phyloP scores from a whole-genome alignment of 2,888 invertebrate species.

The Dascillus cervinus region DNA sequence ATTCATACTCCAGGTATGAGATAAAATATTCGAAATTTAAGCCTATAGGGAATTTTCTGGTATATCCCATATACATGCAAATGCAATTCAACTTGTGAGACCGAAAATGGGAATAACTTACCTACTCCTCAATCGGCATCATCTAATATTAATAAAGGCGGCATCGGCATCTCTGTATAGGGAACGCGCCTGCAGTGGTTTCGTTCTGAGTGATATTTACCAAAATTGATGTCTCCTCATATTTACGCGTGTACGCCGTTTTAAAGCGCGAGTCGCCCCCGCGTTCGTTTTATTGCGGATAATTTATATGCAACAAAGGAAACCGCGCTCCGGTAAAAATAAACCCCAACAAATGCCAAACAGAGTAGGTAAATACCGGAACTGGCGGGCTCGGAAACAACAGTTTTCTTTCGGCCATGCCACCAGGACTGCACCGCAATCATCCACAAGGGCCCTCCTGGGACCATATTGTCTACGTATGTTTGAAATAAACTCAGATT shows the following conservation, averaged over 20 bases:
- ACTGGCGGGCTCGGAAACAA: conserved; percentile 24
- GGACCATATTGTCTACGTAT: conserved; percentile 34
- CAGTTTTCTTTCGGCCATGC: conserved; percentile 27
- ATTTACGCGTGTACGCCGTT: conserved; percentile 6
- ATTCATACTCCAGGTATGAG: too few species aligned
- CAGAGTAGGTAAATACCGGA: conserved; percentile 23
- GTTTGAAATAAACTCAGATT: conserved; percentile 30
- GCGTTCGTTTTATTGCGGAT: background rate
- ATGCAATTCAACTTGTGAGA: conserved; percentile 35
- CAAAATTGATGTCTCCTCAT: conserved; percentile 8
- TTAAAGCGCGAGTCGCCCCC: background rate
- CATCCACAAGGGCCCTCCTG: conserved; percentile 33
- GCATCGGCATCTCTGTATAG: conserved; percentile 17
- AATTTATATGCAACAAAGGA: conserved; percentile 13
- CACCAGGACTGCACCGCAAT: conserved; percentile 29
- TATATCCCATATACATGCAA: conserved; percentile 39
- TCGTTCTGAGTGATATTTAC: conserved; percentile 12
- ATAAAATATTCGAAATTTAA: conserved; percentile 16
- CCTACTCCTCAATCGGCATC: conserved; percentile 28
- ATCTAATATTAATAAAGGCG: conserved; percentile 30
- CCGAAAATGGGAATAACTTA: conserved; percentile 31
- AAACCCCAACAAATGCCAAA: conserved; percentile 10
- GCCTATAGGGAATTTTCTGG: conserved; percentile 23
- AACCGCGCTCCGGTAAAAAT: conserved; percentile 17
- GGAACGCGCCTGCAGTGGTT: conserved; percentile 18